Evolutionary conservation across 1,140 invertebrate species (phyloP).

Genomic region (Papilio xuthus): DNA sequence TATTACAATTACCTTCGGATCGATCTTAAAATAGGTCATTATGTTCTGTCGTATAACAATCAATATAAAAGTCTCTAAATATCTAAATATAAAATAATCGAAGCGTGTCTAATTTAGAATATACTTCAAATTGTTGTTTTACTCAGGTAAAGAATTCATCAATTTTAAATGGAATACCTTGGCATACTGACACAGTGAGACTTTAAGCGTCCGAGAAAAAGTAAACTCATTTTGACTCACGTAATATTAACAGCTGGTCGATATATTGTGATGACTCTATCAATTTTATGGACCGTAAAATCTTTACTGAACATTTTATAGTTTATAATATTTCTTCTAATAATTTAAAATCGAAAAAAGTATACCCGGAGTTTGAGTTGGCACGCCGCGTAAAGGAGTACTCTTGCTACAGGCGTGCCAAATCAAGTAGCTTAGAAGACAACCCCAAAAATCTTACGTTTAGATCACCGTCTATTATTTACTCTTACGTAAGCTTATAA

Average conservation of each 20-base stretch:
- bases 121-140: not conserved
- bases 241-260: not conserved
- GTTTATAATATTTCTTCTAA: no score
- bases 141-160: not conserved
- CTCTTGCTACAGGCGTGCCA: not conserved
- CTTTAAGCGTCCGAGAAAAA: not conserved
- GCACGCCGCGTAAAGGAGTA: not conserved
- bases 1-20: no score
- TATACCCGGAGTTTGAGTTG: not conserved
- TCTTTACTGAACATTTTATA: not conserved
- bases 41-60: no score
- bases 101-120: not conserved
- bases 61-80: no score
- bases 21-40: no score
- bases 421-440: not conserved
- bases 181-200: not conserved
- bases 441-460: not conserved
- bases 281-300: not conserved
- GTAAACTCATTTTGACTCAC: not conserved
- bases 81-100: no score
- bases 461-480: not conserved
- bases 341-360: no score
- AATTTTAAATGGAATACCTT: conserved; percentile 21
- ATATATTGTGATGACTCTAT: not conserved
- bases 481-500: not conserved